Percentiles rank a stretch among this genome's conserved stretches.
Evolutionary conservation across 2,113 vertebrate species (phyloP).

Genomic region (Varanus komodoensis): DNA sequence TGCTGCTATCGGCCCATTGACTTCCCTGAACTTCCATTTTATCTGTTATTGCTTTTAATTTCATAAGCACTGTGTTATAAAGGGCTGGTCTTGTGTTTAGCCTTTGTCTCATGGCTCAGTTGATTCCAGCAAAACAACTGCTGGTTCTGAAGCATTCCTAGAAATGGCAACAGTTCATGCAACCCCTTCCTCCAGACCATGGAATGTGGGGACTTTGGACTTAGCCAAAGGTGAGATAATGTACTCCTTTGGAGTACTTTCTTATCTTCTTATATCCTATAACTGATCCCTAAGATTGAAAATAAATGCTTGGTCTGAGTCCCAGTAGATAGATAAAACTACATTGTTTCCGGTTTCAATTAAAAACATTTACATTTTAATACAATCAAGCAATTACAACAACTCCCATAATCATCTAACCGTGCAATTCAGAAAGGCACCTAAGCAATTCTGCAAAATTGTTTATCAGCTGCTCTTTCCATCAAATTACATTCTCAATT

Average conservation of each 20-base stretch:
- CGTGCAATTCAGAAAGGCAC: background rate
- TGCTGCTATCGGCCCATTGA: too few species aligned
- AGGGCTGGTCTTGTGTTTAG: background rate
- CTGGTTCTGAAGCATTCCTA: background rate
- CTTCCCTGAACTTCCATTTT: background rate
- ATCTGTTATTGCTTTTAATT: background rate
- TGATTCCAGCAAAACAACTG: background rate
- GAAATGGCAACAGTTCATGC: background rate
- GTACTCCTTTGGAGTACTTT: background rate
- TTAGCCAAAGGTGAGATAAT: background rate
- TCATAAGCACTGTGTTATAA: background rate
- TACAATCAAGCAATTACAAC: too few species aligned
- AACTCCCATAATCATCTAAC: too few species aligned
- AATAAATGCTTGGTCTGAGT: background rate
- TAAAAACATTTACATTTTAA: too few species aligned
- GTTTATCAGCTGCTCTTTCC: too few species aligned
- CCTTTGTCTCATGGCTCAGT: background rate
- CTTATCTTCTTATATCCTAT: background rate
- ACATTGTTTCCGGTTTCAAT: background rate
- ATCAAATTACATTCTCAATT: too few species aligned
- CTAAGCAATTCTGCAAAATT: background rate
- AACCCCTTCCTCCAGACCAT: background rate
- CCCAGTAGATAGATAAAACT: background rate
- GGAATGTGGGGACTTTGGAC: background rate
- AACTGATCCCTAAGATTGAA: background rate